These are phyloP conservation scores for Nemurella pictetii DNA, from an alignment of 2,888 invertebrate genomes.

Conservation along the genomic window DNA sequence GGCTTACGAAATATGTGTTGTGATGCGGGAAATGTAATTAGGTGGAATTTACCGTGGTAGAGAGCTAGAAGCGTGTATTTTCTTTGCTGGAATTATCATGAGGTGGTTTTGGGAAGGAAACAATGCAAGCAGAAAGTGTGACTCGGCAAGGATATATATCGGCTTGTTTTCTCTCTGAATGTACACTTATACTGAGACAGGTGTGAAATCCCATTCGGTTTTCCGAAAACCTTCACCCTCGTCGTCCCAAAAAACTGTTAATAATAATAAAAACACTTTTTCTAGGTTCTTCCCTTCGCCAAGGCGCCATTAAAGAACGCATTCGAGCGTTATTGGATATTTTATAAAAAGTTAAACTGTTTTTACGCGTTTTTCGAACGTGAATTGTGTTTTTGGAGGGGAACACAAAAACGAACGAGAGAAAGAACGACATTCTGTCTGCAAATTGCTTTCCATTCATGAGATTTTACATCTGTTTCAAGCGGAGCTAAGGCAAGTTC, in stretches of 20 bases:
- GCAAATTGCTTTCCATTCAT: not conserved
- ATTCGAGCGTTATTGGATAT: constrained; percentile 10
- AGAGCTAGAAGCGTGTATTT: too few relatives aligned
- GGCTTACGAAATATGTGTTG: not conserved
- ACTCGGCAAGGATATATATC: too few relatives aligned
- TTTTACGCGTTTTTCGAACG: not conserved
- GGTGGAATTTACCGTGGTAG: too few relatives aligned
- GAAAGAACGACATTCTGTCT: not conserved
- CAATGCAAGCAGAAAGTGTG: too few relatives aligned
- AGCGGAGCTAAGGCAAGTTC: not conserved
- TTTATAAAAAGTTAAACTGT: constrained; percentile 15
- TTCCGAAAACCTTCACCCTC: not conserved
- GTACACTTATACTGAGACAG: too few relatives aligned
- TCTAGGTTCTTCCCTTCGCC: not conserved
- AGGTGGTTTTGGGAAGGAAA: too few relatives aligned
- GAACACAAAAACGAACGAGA: not conserved
- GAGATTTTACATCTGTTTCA: not conserved
- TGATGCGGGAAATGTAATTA: too few relatives aligned
- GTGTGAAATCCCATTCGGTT: not conserved
- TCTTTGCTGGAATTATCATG: too few relatives aligned
- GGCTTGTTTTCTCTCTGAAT: too few relatives aligned
- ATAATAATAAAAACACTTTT: not conserved
- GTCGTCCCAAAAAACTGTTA: not conserved
- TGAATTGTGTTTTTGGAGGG: not conserved
- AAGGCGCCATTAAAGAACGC: not conserved